phyloP scores from a whole-genome alignment of 1,140 invertebrate genomes.

The Drosophila sturtevanti region DNA sequence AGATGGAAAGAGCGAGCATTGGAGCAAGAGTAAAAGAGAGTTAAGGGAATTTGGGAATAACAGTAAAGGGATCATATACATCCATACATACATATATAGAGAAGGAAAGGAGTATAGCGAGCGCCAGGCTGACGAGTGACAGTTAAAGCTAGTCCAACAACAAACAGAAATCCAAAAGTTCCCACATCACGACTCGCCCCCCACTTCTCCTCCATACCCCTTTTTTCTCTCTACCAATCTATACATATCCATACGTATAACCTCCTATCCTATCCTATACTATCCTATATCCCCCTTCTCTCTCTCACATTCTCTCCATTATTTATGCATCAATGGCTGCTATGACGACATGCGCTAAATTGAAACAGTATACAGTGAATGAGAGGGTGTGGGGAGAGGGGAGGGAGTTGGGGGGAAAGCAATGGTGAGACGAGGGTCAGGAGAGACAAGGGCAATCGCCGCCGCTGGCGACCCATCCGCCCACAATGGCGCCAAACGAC shows the following conservation, averaged over 20 bases:
- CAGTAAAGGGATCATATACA: conserved; percentile 9
- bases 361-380: conserved; percentile 70
- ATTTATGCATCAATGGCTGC: conserved; percentile 79
- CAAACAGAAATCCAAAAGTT: conserved; percentile 29
- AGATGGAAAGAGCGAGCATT: background rate
- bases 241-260: background rate
- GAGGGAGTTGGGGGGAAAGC: too few relatives aligned
- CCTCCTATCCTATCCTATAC: background rate
- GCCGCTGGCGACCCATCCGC: too few relatives aligned
- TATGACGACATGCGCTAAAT: conserved; percentile 79
- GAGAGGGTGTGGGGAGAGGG: background rate
- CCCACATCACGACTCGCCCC: background rate
- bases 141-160: conserved; percentile 71
- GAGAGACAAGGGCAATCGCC: conserved; percentile 58
- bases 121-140: conserved; percentile 54
- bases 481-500: conserved; percentile 62
- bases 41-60: conserved; percentile 20
- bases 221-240: too few relatives aligned
- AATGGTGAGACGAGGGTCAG: too few relatives aligned
- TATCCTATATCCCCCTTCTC: conserved; percentile 16
- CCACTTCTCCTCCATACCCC: background rate
- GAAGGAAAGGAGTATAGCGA: conserved; percentile 5
- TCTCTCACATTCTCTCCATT: conserved; percentile 55
- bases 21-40: background rate
- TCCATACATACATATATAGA: too few relatives aligned